phyloP scores from a whole-genome alignment of 92 coral and sea anemone species.

The Bergia sp. region DNA sequence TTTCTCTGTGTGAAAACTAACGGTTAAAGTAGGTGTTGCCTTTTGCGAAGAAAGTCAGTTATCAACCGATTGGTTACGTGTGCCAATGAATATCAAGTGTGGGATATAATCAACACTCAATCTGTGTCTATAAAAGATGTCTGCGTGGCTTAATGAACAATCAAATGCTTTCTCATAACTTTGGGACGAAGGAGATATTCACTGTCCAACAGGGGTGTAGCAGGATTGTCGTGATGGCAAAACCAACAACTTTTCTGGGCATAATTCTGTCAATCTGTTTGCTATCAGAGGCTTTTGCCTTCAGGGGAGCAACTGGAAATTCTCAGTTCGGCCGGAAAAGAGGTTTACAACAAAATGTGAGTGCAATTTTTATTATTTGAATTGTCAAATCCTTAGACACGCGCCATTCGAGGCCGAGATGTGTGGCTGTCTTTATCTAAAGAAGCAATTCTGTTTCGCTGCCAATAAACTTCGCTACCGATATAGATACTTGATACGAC shows the following conservation, averaged over 20 bases:
- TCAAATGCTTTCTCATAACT: neutral
- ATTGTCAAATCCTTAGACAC: neutral
- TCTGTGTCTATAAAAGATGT: neutral
- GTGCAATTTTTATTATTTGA: neutral
- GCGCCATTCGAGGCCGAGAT: neutral
- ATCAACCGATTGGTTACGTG: neutral
- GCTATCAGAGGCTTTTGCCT: neutral
- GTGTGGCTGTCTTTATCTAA: neutral
- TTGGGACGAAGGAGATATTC: neutral
- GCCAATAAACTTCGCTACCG: neutral
- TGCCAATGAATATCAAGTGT: neutral
- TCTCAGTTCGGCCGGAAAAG: neutral
- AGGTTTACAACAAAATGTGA: neutral
- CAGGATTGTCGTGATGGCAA: neutral
- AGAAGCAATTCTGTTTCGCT: neutral
- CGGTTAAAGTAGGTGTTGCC: neutral
- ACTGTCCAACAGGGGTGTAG: neutral
- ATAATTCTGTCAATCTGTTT: no score
- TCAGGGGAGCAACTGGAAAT: neutral
- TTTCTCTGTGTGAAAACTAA: neutral
- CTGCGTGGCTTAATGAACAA: neutral
- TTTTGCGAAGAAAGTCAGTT: neutral
- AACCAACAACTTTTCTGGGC: neutral
- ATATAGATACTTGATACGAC: neutral
- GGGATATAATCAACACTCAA: neutral